Evolutionary conservation across 1,140 invertebrate species (phyloP), one percentile per base, ranked within the genome.

Genomic region (Acromyrmex heyeri): DNA sequence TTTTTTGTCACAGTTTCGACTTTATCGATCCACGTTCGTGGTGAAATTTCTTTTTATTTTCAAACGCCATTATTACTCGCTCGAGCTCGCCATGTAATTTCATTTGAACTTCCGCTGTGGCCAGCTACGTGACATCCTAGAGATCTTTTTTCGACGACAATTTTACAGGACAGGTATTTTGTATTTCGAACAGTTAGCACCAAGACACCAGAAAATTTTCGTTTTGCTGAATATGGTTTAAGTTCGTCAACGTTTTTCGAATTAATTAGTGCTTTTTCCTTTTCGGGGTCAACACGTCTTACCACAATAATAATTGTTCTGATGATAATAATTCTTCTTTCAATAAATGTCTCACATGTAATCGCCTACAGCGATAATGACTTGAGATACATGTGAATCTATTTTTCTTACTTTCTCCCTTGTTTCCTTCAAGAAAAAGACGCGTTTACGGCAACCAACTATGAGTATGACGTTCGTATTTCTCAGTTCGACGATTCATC

Each of bases 61-160:
- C 69, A 57, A 73, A 83, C 55, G 69, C 55, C 69, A 83, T 83
- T 83, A 83, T 83, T 83, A 83, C 38, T 83, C 57, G 79, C 55
- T 75, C 79, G n/a, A n/a, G 79, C 69, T 83, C 27, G 65, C 79
- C 79, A 27, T 75, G 38, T 83, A 83, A 83, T 83, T 83, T 44
- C 69, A 83, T 83, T 83, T 83, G 79, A 83, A 75, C 77, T 91
- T 91, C 85, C 89, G 85, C 61, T 77, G 78, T 82, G 85, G 90
- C 78, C 78, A 73, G 83, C 85, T 91, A 90, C 90, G 90, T 90
- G 89, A 76, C 81, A 75, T 75, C 82, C 44, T 75, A n/a, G 27
- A 61, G 69, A 83, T 73, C n/a, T 44, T 83, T 79, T 83, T 83
- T 50, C 53, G 34, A 18, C 55, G 69, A 83, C 79, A 83, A 73